Percentiles rank a stretch among this genome's conserved stretches.
These are phyloP conservation scores for Halocaridina rubra DNA, from an alignment of 2,888 invertebrate species.

Conservation along the genomic window DNA sequence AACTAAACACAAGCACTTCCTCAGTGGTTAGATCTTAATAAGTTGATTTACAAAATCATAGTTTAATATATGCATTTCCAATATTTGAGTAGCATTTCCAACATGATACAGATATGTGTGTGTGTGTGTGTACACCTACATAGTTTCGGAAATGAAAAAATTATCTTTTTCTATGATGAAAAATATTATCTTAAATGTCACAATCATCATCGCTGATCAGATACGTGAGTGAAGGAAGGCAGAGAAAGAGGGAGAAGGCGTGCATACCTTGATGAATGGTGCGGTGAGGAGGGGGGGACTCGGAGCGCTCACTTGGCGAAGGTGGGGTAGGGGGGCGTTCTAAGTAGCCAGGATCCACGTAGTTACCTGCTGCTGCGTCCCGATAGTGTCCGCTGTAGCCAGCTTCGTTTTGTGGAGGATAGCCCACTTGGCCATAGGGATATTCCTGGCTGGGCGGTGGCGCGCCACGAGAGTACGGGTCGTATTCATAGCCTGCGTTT, in stretches of 20 bases:
- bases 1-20: too few species aligned
- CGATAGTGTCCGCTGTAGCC: slow-evolving; percentile 52
- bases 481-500: slow-evolving; percentile 51
- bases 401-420: slow-evolving; percentile 38
- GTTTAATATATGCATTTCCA: too few species aligned
- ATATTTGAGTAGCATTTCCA: too few species aligned
- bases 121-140: too few species aligned
- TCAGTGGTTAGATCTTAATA: too few species aligned
- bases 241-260: background rate
- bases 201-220: too few species aligned
- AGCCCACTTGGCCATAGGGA: slow-evolving; percentile 46
- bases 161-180: too few species aligned
- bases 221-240: background rate
- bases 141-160: too few species aligned
- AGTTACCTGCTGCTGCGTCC: slow-evolving; percentile 59
- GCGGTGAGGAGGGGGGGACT: slow-evolving; percentile 72
- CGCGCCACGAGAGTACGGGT: slow-evolving; percentile 54
- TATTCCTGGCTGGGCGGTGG: slow-evolving; percentile 47
- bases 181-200: too few species aligned
- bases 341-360: slow-evolving; percentile 48
- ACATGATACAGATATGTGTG: too few species aligned
- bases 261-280: slow-evolving; percentile 45
- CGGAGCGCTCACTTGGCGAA: slow-evolving; percentile 73
- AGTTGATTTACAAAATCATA: too few species aligned
- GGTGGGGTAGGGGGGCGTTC: slow-evolving; percentile 71